Percentiles rank a stretch among this genome's conserved stretches.
Conservation (phyloP, 1,140 invertebrate species). For the Apocrypta bakeri region DNA sequence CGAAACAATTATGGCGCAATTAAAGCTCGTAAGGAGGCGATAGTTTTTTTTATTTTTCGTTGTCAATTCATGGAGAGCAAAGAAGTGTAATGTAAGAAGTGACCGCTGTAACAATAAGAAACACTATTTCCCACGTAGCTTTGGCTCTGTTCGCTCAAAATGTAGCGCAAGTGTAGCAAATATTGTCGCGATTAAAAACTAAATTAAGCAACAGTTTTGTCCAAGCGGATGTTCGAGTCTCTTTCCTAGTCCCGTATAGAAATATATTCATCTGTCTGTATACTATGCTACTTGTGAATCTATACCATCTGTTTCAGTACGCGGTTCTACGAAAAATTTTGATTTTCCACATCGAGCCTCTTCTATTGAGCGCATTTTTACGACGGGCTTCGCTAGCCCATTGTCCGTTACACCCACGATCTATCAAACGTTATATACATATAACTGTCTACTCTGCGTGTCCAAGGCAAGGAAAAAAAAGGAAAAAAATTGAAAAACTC, state of each 20-base stretch:
- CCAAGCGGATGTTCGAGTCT: neutral
- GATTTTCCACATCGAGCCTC: neutral
- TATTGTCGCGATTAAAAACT: neutral
- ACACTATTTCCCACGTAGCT: conserved; percentile 20
- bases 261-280: too few species aligned
- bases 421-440: conserved; percentile 43
- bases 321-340: neutral
- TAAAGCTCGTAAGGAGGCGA: conserved; percentile 35
- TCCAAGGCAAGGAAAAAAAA: conserved; percentile 28
- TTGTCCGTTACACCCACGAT: conserved; percentile 56
- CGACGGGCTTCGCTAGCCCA: conserved; percentile 12
- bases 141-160: neutral
- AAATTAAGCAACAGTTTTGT: neutral
- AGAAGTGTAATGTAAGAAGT: too few species aligned
- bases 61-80: neutral
- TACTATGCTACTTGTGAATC: too few species aligned
- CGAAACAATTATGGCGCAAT: conserved; percentile 56
- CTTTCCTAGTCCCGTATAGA: too few species aligned
- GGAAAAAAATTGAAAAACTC: conserved; percentile 8
- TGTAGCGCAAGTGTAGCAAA: too few species aligned
- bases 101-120: conserved; percentile 1
- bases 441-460: too few species aligned
- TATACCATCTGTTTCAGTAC: neutral
- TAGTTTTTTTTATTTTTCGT: conserved; percentile 2
- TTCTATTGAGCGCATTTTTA: conserved; percentile 2